A percentile compares a stretch with the other conserved stretches of the same genome.
Conservation (phyloP, 23 tunicate genomes). For the Aplidium turbinatum region DNA sequence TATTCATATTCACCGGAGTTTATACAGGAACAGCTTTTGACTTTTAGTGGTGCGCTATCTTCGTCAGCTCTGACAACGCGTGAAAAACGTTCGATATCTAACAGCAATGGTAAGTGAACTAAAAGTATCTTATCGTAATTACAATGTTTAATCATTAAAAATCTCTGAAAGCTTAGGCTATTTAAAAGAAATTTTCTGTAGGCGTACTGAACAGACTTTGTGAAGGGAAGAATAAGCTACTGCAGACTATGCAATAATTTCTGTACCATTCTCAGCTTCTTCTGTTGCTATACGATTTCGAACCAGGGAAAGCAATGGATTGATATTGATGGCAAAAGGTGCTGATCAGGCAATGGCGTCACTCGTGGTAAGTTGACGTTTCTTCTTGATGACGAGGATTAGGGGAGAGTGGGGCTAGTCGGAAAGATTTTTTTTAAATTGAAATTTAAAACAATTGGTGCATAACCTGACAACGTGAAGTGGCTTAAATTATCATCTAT, state of each 20-base stretch:
- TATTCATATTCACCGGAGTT: constrained; percentile 23
- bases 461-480: no score
- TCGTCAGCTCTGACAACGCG: constrained; percentile 3
- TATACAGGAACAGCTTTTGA: constrained; percentile 5
- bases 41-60: constrained; percentile 18
- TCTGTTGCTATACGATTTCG: constrained; percentile 48
- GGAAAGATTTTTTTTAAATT: no score
- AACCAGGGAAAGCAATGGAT: constrained; percentile 18
- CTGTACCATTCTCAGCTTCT: constrained; percentile 15
- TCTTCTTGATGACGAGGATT: no score
- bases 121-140: not conserved
- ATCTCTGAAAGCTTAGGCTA: not conserved
- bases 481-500: no score
- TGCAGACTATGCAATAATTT: not conserved
- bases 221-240: no score
- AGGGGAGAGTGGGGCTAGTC: no score
- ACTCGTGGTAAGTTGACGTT: no score
- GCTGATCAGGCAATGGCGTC: no score
- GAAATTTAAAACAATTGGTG: no score
- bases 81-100: constrained; percentile 24
- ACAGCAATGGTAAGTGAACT: not conserved
- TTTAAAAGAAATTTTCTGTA: not conserved
- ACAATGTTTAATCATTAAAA: not conserved
- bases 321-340: constrained; percentile 8
- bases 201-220: no score